phyloP scores from a whole-genome alignment of 2,113 vertebrate genomes.

The Ophthalmolycus amberensis region DNA sequence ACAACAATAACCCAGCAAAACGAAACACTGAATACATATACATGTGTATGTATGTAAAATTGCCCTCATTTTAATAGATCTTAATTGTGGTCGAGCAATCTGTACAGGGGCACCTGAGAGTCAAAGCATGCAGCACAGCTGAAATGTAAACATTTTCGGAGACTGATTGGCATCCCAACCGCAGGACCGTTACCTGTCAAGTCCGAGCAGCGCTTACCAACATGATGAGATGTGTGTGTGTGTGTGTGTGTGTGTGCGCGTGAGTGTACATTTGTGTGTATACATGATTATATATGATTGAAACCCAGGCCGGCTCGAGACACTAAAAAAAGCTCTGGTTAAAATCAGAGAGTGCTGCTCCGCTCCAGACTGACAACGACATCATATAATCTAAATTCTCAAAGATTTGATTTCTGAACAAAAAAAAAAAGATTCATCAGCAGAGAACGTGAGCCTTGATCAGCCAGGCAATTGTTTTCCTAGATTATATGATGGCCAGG shows the following conservation, averaged over 20 bases:
- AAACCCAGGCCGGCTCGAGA: slow-evolving; percentile 68
- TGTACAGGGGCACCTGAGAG: slow-evolving; percentile 70
- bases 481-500: slow-evolving; percentile 18
- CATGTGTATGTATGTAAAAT: slow-evolving; percentile 42
- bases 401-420: slow-evolving; percentile 75
- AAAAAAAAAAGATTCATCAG: slow-evolving; percentile 33
- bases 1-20: slow-evolving; percentile 4
- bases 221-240: slow-evolving; percentile 71
- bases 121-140: slow-evolving; percentile 61
- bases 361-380: slow-evolving; percentile 73
- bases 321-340: slow-evolving; percentile 79
- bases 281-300: slow-evolving; percentile 80
- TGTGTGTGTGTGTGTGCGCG: slow-evolving; percentile 42
- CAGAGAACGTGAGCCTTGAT: slow-evolving; percentile 63
- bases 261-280: slow-evolving; percentile 60
- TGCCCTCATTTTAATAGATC: slow-evolving; percentile 55
- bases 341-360: slow-evolving; percentile 76
- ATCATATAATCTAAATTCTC: slow-evolving; percentile 69
- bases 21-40: neutral
- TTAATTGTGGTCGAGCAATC: slow-evolving; percentile 70
- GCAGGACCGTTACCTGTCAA: slow-evolving; percentile 81
- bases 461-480: slow-evolving; percentile 48
- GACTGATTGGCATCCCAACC: slow-evolving; percentile 82
- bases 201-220: slow-evolving; percentile 58
- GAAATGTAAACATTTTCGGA: slow-evolving; percentile 81